Evolutionary conservation across 2,797 vertebrate species (phyloP).

Genomic region (Distichodus sexfasciatus): DNA sequence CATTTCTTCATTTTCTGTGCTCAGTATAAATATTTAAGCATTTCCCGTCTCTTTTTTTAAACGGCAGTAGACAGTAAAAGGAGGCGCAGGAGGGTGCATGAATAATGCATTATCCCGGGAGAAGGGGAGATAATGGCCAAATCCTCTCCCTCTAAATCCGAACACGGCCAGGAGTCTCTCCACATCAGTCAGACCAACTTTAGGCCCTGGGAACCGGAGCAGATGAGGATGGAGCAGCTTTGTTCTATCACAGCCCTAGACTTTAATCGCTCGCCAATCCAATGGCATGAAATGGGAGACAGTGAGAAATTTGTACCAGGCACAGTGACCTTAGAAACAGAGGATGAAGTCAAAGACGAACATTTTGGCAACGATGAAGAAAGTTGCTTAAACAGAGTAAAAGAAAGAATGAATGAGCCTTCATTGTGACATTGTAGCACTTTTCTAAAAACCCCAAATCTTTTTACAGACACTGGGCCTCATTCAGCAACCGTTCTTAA

Average conservation of each 20-base stretch:
- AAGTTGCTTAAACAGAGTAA: not conserved
- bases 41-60: slow-evolving; percentile 33
- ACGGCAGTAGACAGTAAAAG: slow-evolving; percentile 5
- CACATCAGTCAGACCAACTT: slow-evolving; percentile 4
- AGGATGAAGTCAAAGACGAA: not conserved
- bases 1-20: slow-evolving; percentile 7
- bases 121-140: slow-evolving; percentile 29
- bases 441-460: no score
- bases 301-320: slow-evolving; percentile 9
- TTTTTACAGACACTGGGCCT: no score
- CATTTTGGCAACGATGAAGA: not conserved
- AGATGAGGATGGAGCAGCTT: not conserved
- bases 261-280: not conserved
- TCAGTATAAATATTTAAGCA: slow-evolving; percentile 47
- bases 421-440: no score
- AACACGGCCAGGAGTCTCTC: slow-evolving; percentile 12
- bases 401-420: no score
- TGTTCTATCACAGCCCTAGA: not conserved
- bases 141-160: slow-evolving; percentile 4
- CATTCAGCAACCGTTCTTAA: no score
- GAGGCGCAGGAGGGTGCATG: slow-evolving; percentile 25
- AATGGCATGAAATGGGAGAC: not conserved
- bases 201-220: not conserved
- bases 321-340: not conserved
- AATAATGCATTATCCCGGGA: slow-evolving; percentile 38